Conservation (phyloP, 1,140 invertebrate genomes). For the Tetragonula clypearis region DNA sequence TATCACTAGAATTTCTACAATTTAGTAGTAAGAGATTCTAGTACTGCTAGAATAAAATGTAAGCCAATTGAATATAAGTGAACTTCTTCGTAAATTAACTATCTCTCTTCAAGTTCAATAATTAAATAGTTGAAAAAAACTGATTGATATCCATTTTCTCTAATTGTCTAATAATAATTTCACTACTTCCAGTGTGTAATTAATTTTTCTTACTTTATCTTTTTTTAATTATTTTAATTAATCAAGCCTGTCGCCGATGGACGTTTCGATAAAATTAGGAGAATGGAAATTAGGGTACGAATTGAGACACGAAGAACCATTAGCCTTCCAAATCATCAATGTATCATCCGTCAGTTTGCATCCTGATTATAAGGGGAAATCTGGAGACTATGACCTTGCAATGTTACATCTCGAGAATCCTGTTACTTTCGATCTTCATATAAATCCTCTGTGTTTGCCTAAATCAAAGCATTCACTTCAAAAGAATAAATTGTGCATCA, state of each 20-base stretch:
- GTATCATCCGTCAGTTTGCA: conserved; percentile 87
- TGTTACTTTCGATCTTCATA: conserved; percentile 85
- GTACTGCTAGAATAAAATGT: neutral
- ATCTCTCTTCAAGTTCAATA: no score
- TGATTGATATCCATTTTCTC: neutral
- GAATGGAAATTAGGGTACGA: conserved; percentile 93
- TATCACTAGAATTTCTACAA: neutral
- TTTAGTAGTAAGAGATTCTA: neutral
- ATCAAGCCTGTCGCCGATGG: conserved; percentile 83
- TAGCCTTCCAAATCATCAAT: conserved; percentile 89
- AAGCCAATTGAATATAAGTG: neutral
- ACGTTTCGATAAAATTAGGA: conserved; percentile 90
- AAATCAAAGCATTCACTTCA: conserved; percentile 66
- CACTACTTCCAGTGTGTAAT: neutral
- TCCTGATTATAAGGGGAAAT: conserved; percentile 86
- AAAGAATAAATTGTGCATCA: conserved; percentile 84
- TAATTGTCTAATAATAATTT: neutral
- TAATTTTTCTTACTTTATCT: neutral
- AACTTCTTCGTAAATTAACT: neutral
- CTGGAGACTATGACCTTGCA: conserved; percentile 87
- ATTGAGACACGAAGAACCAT: conserved; percentile 85
- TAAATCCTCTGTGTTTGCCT: conserved; percentile 88
- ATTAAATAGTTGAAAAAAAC: no score
- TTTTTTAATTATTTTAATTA: neutral
- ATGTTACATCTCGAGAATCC: conserved; percentile 86